Conservation (phyloP, 2,888 invertebrate genomes). For the Fragum whitleyi region DNA sequence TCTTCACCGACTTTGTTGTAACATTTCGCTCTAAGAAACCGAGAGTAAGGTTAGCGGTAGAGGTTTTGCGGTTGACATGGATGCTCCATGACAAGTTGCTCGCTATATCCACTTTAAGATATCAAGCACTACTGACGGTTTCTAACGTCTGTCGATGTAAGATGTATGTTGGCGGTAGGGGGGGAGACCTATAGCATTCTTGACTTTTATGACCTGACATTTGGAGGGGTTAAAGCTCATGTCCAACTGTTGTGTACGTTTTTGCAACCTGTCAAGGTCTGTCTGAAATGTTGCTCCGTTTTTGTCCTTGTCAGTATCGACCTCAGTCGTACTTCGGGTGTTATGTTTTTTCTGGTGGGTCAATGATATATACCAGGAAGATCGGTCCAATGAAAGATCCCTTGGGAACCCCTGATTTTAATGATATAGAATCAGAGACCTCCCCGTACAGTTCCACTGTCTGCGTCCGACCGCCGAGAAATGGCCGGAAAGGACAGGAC, state of each 20-base stretch:
- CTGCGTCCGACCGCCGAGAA: no score
- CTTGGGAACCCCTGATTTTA: conserved; percentile 31
- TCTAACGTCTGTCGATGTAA: no score
- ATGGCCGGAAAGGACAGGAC: conserved; percentile 21
- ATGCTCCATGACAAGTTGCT: no score
- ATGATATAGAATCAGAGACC: conserved; percentile 20
- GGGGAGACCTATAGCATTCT: no score
- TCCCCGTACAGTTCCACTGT: background rate
- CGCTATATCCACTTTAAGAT: no score
- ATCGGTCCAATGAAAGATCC: conserved; percentile 27
- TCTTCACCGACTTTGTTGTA: background rate
- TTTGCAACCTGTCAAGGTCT: conserved; percentile 19
- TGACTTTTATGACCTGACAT: conserved; percentile 22
- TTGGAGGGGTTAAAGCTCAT: no score
- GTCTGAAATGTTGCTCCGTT: background rate
- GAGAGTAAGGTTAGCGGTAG: no score
- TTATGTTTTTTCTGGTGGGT: background rate
- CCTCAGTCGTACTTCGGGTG: conserved; percentile 1
- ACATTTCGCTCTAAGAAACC: no score
- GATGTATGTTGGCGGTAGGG: no score
- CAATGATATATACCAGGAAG: conserved; percentile 2
- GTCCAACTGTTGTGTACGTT: conserved; percentile 16
- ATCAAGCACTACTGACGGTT: no score
- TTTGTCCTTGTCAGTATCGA: background rate
- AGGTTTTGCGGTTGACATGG: no score